phyloP scores from a whole-genome alignment of 2,888 invertebrate genomes.

The Heliothis peltigera region DNA sequence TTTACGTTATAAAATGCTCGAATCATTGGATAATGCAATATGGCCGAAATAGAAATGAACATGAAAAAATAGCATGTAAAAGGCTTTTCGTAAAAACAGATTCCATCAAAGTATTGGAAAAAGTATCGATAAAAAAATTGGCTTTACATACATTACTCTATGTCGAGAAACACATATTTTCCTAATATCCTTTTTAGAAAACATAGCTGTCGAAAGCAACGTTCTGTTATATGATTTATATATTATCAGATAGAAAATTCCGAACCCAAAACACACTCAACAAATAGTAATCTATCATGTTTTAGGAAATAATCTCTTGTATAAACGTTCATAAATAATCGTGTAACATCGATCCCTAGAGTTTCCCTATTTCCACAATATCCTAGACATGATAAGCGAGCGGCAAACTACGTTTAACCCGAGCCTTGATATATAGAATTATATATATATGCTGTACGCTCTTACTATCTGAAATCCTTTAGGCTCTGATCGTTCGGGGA shows the following conservation, averaged over 20 bases:
- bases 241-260: too few species aligned
- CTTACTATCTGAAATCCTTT: neutral
- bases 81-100: neutral
- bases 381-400: constrained; percentile 10
- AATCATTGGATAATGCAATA: too few species aligned
- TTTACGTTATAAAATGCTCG: too few species aligned
- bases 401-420: constrained; percentile 20
- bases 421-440: constrained; percentile 21
- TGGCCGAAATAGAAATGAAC: too few species aligned
- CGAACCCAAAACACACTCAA: too few species aligned
- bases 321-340: constrained; percentile 1
- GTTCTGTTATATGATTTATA: too few species aligned
- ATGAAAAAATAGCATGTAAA: too few species aligned
- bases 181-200: neutral
- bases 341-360: constrained; percentile 7
- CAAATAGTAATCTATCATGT: neutral
- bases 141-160: neutral
- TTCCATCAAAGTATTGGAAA: neutral
- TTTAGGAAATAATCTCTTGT: neutral
- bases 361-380: constrained; percentile 16
- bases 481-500: neutral
- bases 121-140: neutral
- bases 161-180: neutral
- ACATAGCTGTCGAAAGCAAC: neutral
- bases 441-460: constrained; percentile 3